Base-by-base conservation (phyloP, 1,140 invertebrate genomes). In the Cydia splendana region DNA sequence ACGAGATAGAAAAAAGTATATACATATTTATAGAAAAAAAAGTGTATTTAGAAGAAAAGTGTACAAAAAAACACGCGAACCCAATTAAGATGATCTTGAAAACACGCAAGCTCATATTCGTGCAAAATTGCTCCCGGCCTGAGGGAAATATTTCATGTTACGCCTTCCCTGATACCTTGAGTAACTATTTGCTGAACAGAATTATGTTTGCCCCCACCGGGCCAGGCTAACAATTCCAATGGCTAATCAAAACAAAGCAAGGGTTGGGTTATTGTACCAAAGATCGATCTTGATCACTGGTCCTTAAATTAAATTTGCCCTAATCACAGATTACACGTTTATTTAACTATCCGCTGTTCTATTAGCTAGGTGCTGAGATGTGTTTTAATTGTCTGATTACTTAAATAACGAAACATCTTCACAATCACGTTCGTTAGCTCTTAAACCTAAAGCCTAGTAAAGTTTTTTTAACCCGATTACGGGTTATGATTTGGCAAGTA, bases 161-260 rank as follows among this genome's bases (percentile, higher is more conserved):
- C 75, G 65, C 65, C 69, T 79, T 42, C 69, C 62, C 62, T 74
- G 67, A 75, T 42, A 75, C 76, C 80, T 80, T 79, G 80, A 81
- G 78, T 80, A 87, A 87, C 81, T 86, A 82, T 86, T 85, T 86
- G 82, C 83, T 67, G 82, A 86, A 80, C 82, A 81, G 82, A 86
- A 86, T 85, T 82, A 78, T 82, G 81, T 86, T 85, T 81, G 76
- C 79, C 77, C 80, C 78, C 76, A 75, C 77, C 80, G 81, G 78
- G 69, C 78, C 76, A 74, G 75, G 53, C 24, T 67, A 71, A 79
- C 81, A 76, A 80, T 78, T 65, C 76, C 69, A 76, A 74, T 67
- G 71, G 76, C 75, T 79, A 80, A 82, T 82, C 78, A 80, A 79
- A 79, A 82, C 78, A 65, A 77, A 75, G 42, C 53, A 53, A 51